Conservation (phyloP, 2,113 vertebrate species). For the Oryzias curvinotus region DNA sequence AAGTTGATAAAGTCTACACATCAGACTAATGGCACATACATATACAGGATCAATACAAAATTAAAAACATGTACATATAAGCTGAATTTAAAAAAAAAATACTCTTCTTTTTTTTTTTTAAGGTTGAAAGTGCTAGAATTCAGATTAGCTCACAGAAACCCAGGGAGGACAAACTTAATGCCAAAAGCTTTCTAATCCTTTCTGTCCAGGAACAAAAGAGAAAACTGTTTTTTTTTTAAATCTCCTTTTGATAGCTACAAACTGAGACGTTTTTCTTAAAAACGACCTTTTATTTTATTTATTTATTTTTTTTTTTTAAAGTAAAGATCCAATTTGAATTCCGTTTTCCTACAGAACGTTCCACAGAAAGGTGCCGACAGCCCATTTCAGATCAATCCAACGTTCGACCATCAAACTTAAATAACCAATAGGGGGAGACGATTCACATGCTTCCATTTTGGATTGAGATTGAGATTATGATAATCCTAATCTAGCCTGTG, state of each 20-base stretch:
- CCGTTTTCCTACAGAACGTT: constrained; percentile 16
- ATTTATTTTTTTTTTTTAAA: constrained; percentile 28
- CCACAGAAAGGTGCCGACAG: constrained; percentile 55
- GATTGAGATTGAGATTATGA: constrained; percentile 8
- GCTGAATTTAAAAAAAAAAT: constrained; percentile 76
- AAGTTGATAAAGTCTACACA: constrained; percentile 77
- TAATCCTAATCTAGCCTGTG: background rate
- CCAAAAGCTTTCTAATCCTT: constrained; percentile 55
- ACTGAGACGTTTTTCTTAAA: constrained; percentile 41
- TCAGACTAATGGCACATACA: constrained; percentile 82
- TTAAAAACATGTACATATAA: constrained; percentile 78
- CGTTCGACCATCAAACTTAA: constrained; percentile 29
- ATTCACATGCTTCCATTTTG: background rate
- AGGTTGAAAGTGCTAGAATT: constrained; percentile 87
- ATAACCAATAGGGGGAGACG: background rate
- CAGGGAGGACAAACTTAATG: constrained; percentile 80
- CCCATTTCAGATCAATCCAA: constrained; percentile 37
- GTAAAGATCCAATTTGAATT: constrained; percentile 41
- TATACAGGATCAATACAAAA: constrained; percentile 80
- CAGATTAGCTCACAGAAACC: constrained; percentile 84
- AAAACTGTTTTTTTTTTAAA: constrained; percentile 54
- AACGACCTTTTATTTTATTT: too few species aligned
- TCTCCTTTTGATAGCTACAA: constrained; percentile 64
- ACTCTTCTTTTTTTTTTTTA: constrained; percentile 71
- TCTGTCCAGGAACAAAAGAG: constrained; percentile 26